Percentiles rank a stretch among this genome's conserved stretches.
Conservation (phyloP, 2,113 vertebrate species). For the Saiga tatarica region DNA sequence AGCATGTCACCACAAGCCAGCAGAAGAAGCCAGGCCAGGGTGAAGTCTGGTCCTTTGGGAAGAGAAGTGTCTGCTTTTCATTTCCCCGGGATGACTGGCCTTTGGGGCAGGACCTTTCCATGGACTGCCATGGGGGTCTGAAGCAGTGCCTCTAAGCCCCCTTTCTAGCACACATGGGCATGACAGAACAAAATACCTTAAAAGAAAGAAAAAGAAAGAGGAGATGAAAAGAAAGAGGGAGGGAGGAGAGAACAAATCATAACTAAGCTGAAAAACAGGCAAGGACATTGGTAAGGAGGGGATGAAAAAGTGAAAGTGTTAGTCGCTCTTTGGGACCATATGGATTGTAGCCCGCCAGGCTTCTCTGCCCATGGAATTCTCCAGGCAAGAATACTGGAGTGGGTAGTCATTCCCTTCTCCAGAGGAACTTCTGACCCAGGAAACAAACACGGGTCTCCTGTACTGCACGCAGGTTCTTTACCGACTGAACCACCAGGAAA, state of each 20-base stretch:
- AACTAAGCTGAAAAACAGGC: not conserved
- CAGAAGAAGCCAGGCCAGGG: not conserved
- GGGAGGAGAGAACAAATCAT: not conserved
- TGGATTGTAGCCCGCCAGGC: not conserved
- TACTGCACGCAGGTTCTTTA: not conserved
- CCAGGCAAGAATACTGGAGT: not conserved
- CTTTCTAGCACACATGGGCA: not conserved
- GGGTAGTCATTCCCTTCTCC: not conserved
- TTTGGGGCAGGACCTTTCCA: not conserved
- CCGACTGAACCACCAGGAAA: not conserved
- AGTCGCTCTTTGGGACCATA: not conserved
- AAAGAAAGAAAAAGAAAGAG: not conserved
- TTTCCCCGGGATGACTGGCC: not conserved
- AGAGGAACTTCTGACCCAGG: not conserved
- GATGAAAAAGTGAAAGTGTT: not conserved
- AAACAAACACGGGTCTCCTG: not conserved
- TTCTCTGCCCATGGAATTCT: not conserved
- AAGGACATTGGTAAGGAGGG: not conserved
- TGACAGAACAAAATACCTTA: not conserved
- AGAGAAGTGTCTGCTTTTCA: not conserved
- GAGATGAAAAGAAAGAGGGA: not conserved
- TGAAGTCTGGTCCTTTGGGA: conserved; percentile 23
- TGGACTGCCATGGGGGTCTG: not conserved
- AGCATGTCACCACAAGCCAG: not conserved
- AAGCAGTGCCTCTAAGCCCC: not conserved